Evolutionary conservation across 2,888 invertebrate species (phyloP), one percentile per base, ranked within the genome.

Genomic region (Tuta absoluta): DNA sequence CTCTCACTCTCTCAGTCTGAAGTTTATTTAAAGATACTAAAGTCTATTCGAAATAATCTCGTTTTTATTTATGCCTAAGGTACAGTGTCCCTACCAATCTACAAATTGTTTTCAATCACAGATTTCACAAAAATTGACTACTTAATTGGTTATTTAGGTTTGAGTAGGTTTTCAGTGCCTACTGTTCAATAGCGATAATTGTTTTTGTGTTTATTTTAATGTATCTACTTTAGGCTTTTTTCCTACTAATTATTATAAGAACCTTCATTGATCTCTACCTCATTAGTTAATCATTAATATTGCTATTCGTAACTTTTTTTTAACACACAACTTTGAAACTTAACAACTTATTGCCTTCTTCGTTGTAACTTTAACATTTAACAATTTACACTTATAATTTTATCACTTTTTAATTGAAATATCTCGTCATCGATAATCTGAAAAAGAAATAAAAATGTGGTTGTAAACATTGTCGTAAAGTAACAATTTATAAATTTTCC

Each of bases 271-370:
- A 65, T 65, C 58, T 62, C 65, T 19, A 62, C 19, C 65, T 65
- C 60, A 45, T 62, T 67, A 69, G 71, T 70, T 69, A 72, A n/a
- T n/a, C n/a, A n/a, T n/a, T n/a, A n/a, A 65, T 69, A 69, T 67
- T 70, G 2, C 33, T 33, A 56, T 8, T 73, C 65, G 66, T 64
- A 66, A 67, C 53, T 69, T 67, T 63, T 63, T 66, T 57, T 49
- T 69, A 69, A 72, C 74, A 75, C 74, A 72, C 75, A 68, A 65
- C 67, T 67, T 65, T 66, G 61, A 79, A 79, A 83, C 76, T 77
- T 80, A 83, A 81, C 78, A 78, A 77, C 62, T 76, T 83, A 81
- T 81, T 81, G 84, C 79, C 78, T 68, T 73, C 59, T 79, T 85
- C 77, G 81, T 82, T 85, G 79, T 61, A 72, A 69, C 68, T 69